These are phyloP conservation scores for Florisuga fusca DNA, from an alignment of 2,797 vertebrate species.

Conservation along the genomic window DNA sequence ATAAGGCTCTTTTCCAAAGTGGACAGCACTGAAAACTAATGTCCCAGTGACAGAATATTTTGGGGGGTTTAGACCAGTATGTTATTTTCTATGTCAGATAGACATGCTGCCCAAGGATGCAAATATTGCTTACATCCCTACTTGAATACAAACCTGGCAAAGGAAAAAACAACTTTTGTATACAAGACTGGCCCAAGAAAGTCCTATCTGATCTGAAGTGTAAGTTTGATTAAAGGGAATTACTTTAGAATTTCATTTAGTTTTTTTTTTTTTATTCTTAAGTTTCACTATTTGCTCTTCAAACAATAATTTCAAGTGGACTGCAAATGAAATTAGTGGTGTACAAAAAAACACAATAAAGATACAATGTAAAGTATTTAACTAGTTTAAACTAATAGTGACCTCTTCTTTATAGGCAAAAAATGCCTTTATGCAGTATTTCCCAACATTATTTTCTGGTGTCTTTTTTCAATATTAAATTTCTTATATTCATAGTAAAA, in stretches of 20 bases:
- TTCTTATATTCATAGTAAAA: not conserved
- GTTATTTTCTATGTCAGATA: fast-evolving
- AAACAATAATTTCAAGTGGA: not conserved
- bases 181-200: not conserved
- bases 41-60: not conserved
- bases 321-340: not conserved
- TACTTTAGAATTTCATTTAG: not conserved
- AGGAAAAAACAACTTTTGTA: not conserved
- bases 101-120: not conserved
- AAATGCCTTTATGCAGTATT: not conserved
- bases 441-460: not conserved
- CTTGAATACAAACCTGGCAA: not conserved
- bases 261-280: not conserved
- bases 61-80: not conserved
- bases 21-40: not conserved
- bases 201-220: not conserved
- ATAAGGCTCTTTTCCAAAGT: not conserved
- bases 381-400: not conserved
- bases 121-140: not conserved
- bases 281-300: not conserved
- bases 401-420: not conserved
- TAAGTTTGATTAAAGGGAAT: not conserved
- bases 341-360: not conserved
- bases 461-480: not conserved
- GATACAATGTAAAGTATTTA: not conserved